A percentile compares a stretch with the other conserved stretches of the same genome.
These are phyloP conservation scores for Nannoperca australis DNA, from an alignment of 2,797 vertebrate species.

Conservation along the genomic window DNA sequence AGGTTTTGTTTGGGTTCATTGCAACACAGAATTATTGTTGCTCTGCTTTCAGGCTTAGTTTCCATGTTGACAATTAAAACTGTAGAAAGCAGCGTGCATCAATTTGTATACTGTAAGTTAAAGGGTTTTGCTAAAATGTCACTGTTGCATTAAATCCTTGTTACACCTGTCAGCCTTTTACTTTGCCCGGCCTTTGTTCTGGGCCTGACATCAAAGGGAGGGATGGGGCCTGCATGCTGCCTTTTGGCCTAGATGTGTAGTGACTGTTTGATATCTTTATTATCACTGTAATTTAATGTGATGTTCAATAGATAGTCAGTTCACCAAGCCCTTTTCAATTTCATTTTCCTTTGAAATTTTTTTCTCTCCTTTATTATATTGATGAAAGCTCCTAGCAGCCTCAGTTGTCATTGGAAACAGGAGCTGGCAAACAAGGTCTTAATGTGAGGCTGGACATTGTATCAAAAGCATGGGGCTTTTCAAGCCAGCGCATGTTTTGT, in stretches of 20 bases:
- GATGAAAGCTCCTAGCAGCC: conserved; percentile 29
- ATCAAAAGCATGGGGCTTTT: conserved; percentile 36
- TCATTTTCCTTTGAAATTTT: conserved; percentile 15
- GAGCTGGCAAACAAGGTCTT: conserved; percentile 27
- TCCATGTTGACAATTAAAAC: not conserved
- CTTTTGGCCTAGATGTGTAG: conserved; percentile 29
- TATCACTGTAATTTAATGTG: conserved; percentile 51
- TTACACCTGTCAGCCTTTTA: conserved; percentile 24
- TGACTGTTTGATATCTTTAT: conserved; percentile 43
- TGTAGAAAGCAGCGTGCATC: not conserved
- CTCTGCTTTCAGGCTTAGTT: conserved; percentile 3
- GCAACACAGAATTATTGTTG: not conserved
- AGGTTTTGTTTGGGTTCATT: not conserved
- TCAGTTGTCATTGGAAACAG: conserved; percentile 67
- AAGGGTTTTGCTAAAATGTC: conserved; percentile 23
- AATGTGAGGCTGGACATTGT: conserved; percentile 46
- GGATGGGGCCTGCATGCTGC: not conserved
- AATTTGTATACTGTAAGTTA: not conserved
- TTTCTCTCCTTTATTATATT: conserved; percentile 31
- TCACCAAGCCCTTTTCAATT: conserved; percentile 36
- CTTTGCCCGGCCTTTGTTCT: conserved; percentile 18
- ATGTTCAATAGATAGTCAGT: conserved; percentile 32
- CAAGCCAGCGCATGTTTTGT: conserved; percentile 38
- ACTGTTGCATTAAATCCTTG: conserved; percentile 16
- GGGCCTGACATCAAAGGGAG: conserved; percentile 22